Percentiles rank a stretch among this genome's conserved stretches.
Conservation (phyloP, 2,113 vertebrate species). For the Indri indri region DNA sequence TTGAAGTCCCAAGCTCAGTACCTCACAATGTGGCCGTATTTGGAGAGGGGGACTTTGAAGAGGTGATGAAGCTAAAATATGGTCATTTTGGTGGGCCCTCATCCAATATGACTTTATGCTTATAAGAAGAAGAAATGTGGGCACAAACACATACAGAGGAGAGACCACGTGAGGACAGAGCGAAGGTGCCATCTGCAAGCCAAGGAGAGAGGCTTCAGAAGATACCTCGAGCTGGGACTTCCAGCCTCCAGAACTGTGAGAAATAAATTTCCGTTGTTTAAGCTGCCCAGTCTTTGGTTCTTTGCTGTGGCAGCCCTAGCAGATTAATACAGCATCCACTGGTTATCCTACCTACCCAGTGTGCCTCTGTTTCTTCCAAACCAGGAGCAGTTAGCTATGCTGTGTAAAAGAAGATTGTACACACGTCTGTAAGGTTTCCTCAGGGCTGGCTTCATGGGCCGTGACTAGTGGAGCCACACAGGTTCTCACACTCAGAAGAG, state of each 20-base stretch:
- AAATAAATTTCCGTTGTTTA: neutral
- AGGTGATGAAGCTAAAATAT: neutral
- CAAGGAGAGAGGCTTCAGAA: neutral
- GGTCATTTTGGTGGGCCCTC: neutral
- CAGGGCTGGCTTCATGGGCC: neutral
- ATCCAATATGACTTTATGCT: neutral
- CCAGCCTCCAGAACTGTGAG: neutral
- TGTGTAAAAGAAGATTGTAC: neutral
- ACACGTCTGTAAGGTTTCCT: neutral
- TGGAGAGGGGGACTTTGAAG: neutral
- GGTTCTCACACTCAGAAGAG: neutral
- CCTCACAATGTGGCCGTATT: neutral
- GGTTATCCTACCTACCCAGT: rapidly evolving
- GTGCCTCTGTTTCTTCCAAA: neutral
- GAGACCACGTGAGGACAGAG: neutral
- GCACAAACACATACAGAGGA: no score
- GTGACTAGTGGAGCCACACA: neutral
- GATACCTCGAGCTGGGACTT: neutral
- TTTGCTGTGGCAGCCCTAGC: neutral
- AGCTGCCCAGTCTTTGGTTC: neutral
- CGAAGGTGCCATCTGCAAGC: neutral
- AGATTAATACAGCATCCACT: neutral
- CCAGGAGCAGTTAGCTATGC: neutral
- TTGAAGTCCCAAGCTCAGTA: neutral
- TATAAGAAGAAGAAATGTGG: neutral